Evolutionary conservation across 1,140 invertebrate species (phyloP).

Genomic region (Drosophila littoralis): DNA sequence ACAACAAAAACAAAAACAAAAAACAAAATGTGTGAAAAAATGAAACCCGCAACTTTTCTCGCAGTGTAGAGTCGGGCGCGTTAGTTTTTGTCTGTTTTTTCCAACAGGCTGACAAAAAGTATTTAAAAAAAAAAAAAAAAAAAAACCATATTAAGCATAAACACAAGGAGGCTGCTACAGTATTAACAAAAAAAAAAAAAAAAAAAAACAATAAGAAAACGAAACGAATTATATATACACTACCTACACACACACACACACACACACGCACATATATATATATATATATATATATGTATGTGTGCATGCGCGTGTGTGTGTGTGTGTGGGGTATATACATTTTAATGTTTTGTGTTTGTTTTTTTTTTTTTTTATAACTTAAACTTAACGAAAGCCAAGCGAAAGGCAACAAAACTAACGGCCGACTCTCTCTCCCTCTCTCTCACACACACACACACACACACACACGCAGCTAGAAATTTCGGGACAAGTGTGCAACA

Average conservation of each 20-base stretch:
- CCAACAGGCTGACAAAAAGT: slow-evolving; percentile 24
- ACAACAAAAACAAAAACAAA: slow-evolving; percentile 39
- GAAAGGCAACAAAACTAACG: slow-evolving; percentile 40
- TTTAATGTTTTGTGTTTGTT: slow-evolving; percentile 68
- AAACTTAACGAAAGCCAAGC: slow-evolving; percentile 19
- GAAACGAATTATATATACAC: slow-evolving; percentile 55
- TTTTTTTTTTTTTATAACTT: slow-evolving; percentile 56
- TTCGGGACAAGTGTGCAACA: slow-evolving; percentile 41
- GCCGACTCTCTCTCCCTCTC: slow-evolving; percentile 33
- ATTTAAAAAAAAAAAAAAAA: slow-evolving; percentile 26
- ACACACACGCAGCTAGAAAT: slow-evolving; percentile 24
- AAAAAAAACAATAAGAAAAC: slow-evolving; percentile 45
- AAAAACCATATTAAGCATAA: slow-evolving; percentile 35
- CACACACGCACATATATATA: too few relatives aligned
- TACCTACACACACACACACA: slow-evolving; percentile 44
- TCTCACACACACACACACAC: slow-evolving; percentile 24
- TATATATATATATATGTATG: slow-evolving; percentile 8
- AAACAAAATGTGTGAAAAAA: slow-evolving; percentile 23
- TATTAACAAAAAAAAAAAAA: slow-evolving; percentile 67
- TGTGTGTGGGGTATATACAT: slow-evolving; percentile 29
- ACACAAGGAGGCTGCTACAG: slow-evolving; percentile 81
- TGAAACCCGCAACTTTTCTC: slow-evolving; percentile 13
- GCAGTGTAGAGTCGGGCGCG: slow-evolving; percentile 9
- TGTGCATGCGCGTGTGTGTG: slow-evolving; percentile 23
- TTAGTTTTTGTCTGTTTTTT: slow-evolving; percentile 7